phyloP scores from a whole-genome alignment of 2,113 vertebrate genomes.

The Centropristis striata region DNA sequence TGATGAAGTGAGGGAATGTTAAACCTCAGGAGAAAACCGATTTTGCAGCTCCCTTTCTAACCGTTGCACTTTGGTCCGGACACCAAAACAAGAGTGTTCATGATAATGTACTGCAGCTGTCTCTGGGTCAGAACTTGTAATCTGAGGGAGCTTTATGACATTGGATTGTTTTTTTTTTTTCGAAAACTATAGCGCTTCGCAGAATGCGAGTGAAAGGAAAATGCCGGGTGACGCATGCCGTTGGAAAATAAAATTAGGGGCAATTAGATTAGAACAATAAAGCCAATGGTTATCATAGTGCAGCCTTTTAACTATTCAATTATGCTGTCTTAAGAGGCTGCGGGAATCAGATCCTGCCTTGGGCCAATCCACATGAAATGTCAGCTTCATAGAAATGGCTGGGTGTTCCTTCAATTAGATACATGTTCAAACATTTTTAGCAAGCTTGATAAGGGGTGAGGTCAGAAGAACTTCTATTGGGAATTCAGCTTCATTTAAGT shows the following conservation, averaged over 20 bases:
- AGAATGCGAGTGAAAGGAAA: constrained; percentile 36
- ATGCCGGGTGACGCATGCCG: constrained; percentile 12
- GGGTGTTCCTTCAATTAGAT: constrained; percentile 36
- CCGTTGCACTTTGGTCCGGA: constrained; percentile 20
- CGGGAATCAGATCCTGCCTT: constrained; percentile 41
- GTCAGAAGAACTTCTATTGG: neutral
- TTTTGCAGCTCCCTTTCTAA: constrained; percentile 30
- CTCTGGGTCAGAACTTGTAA: constrained; percentile 9
- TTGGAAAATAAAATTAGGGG: constrained; percentile 65
- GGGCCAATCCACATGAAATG: constrained; percentile 42
- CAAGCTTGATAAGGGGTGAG: constrained; percentile 27
- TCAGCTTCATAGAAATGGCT: constrained; percentile 41
- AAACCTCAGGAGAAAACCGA: constrained; percentile 49
- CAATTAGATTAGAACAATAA: constrained; percentile 74
- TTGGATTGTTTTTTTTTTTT: constrained; percentile 18
- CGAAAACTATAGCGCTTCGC: constrained; percentile 7
- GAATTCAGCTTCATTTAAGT: neutral
- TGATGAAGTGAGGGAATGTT: constrained; percentile 55
- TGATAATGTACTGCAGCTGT: constrained; percentile 18
- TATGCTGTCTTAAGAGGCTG: constrained; percentile 45
- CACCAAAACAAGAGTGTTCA: constrained; percentile 31
- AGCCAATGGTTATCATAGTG: constrained; percentile 41
- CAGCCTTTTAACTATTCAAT: constrained; percentile 67
- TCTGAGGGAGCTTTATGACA: constrained; percentile 36
- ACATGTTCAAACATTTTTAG: constrained; percentile 26